Base-by-base conservation (phyloP, 2,113 vertebrate species). In the Microcebus jonahi region DNA sequence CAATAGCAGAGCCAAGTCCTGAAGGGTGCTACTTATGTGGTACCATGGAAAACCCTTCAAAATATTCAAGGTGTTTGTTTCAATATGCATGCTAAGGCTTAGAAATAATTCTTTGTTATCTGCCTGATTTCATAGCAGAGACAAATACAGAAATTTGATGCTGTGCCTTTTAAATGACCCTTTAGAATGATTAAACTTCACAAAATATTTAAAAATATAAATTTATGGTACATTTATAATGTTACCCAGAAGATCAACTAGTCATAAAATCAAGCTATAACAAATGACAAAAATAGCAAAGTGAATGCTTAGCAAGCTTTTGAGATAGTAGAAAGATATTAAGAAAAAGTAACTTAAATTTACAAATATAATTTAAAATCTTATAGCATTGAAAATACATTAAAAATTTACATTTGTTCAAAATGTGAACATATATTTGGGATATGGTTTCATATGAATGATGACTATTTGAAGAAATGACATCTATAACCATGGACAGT, bases 161-260 rank as follows among this genome's bases (percentile, higher is more conserved):
- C 6, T 68, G 27, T 70, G 23, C 39, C 53, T 96, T 91, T 95
- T 70, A 94, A 93, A 91, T 81, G n/a, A 79, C 29, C 39, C 81
- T 85, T 97, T 75, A 83, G 80, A 95, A 96, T 94, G 42, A 90
- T 12, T 82, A 45, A 86, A 95, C 63, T 82, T 95, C 63, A 25
- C 29, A 92, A 93, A 97, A 88, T 76, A 96, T 76, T 90, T 53
- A 61, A 88, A 96, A 95, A 85, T 45, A 55, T 67, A 92, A 95
- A 87, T 55, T 90, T 42, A 84, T 20, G 53, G 14, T 67, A 79
- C 50, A 97, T 65, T 91, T 84, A 89, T 36, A 87, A 9, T 63
- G 10, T 97, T 94, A 95, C 14, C 31, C 39, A 93, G 53, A 94
- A 96, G 50, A 71, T 27, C 50, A 92, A 92, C 27, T 57, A 90